Conservation (phyloP, 2,888 invertebrate species). For the Pyrrhia umbra region DNA sequence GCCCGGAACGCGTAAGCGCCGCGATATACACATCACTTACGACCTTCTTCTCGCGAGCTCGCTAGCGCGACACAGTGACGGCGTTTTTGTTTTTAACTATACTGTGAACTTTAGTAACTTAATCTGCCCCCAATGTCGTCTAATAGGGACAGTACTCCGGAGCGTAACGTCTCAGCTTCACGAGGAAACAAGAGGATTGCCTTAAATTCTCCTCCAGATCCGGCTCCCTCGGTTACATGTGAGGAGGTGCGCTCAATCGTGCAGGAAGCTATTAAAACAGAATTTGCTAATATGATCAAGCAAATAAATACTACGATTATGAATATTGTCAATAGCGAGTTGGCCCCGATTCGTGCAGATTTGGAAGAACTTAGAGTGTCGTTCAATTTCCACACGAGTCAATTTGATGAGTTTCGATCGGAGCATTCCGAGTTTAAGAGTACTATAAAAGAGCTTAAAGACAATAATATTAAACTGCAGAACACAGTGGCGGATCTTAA, state of each 20-base stretch:
- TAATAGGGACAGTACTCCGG: neutral
- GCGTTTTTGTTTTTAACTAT: neutral
- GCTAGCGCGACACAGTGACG: neutral
- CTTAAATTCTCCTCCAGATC: constrained; percentile 1
- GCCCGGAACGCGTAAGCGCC: too few species aligned
- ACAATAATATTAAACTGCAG: neutral
- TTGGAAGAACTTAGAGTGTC: too few species aligned
- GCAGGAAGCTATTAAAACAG: constrained; percentile 3
- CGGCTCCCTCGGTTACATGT: neutral
- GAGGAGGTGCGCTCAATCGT: constrained; percentile 1
- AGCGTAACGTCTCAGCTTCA: neutral
- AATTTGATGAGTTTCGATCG: neutral
- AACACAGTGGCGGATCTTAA: neutral
- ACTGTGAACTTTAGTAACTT: too few species aligned
- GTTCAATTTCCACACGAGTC: too few species aligned
- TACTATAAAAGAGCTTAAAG: neutral
- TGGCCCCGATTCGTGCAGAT: too few species aligned
- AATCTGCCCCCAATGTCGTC: neutral
- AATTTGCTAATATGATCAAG: neutral
- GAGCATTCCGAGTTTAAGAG: neutral
- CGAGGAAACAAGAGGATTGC: neutral
- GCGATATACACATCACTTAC: too few species aligned
- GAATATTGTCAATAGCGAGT: neutral
- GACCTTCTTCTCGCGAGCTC: too few species aligned
- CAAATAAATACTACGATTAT: neutral